Base-by-base conservation (phyloP, 2,888 invertebrate species). In the Cinara cedri region DNA sequence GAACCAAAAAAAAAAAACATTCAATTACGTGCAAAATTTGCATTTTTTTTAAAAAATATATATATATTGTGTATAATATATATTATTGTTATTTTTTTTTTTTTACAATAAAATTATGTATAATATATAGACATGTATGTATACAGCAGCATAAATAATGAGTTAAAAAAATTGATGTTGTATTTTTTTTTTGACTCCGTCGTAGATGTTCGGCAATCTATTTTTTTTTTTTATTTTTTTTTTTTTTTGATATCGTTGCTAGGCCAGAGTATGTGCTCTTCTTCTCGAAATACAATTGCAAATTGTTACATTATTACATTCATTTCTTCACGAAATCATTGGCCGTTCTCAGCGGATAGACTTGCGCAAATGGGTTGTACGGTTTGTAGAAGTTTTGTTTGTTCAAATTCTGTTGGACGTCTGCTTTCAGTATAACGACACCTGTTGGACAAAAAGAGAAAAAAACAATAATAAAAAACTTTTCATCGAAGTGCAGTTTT, bases 351-450 rank as follows among this genome's bases (percentile, higher is more conserved):
- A 81, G 62, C 26, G 81, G 72, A 34, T 81, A 82, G 19, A 81
- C 81, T 46, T 70, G 74, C 49, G 81, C 80, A 82, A 88, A 84
- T 10, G 89, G 88, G 83, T 88, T 86, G 84, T 87, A 90, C 63
- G 85, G 86, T 81, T 85, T 83, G 81, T 83, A 84, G 24, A 81
- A 74, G 16, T 90, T 88, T 16, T 78, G 78, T 21, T 78, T 78
- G 0, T 60, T 34, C 51, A 62, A 34, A 34, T 51, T 70, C 34
- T 68, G 78, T 85, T 93, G 92, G 26, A 93, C 91, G 85, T 94
- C 92, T 14, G 93, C 93, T 84, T 93, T 89, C 72, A 94, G 88
- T 84, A 94, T 94, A 72, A 94, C 94, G 82, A 94, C 94, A 85
- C 91, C 91, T 90, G 86, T 82, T 9, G 60, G 14, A 55, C 14